A percentile compares a stretch with the other conserved stretches of the same genome.
Evolutionary conservation across 2,113 vertebrate genomes (phyloP).

Genomic region (Edolisoma coerulescens): DNA sequence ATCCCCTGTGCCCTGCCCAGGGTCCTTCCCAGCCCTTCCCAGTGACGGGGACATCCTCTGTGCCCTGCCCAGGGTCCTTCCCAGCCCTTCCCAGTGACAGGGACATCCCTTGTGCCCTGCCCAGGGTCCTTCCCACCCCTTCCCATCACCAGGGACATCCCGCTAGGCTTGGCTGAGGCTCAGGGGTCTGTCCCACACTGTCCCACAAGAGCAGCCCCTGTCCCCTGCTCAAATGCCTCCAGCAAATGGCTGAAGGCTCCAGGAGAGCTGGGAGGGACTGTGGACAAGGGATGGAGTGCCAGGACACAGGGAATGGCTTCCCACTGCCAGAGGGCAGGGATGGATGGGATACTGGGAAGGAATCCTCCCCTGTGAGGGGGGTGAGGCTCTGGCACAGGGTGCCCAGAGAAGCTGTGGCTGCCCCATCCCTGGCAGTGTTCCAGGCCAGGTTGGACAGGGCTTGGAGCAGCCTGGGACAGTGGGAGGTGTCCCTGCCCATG

Average conservation of each 20-base stretch:
- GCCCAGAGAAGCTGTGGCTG: neutral
- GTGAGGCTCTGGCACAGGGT: neutral
- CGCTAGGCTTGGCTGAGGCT: too few species aligned
- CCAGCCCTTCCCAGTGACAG: too few species aligned
- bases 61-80: neutral
- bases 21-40: neutral
- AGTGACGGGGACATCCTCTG: neutral
- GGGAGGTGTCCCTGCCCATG: neutral
- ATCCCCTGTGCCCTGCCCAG: too few species aligned
- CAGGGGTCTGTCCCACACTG: neutral
- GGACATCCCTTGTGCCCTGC: neutral
- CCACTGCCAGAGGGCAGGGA: neutral
- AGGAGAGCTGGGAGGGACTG: neutral
- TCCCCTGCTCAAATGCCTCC: neutral
- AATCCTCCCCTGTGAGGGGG: neutral
- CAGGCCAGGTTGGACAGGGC: rapidly evolving
- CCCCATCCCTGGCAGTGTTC: neutral
- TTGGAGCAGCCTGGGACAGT: neutral
- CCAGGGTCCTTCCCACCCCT: neutral
- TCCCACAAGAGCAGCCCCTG: neutral
- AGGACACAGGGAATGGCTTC: neutral
- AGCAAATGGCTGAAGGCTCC: neutral
- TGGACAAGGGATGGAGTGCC: neutral
- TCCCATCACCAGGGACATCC: neutral
- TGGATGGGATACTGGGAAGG: neutral